Evolutionary conservation across 2,113 vertebrate species (phyloP), one percentile per base, ranked within the genome.

Genomic region (Panthera uncia): DNA sequence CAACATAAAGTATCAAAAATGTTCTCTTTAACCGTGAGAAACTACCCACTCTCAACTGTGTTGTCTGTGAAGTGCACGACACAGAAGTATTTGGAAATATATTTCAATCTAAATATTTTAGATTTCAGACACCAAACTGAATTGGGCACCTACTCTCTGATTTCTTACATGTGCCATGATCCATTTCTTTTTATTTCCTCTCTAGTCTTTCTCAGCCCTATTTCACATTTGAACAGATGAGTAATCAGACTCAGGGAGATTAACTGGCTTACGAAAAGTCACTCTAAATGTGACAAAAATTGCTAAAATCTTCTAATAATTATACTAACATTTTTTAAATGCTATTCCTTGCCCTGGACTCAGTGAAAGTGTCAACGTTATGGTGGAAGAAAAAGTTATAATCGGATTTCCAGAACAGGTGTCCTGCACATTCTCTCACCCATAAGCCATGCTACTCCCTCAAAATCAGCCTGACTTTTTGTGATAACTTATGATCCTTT

Each of bases 161-260:
- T 95, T 81, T 96, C 23, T 76, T 96, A 63, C 31, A 82, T 36
- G 16, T 95, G 21, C 71, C 76, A 85, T 81, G 66, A 96, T 81
- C 23, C 25, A 50, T 45, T 95, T 95, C 41, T 81, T 96, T 78
- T 36, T 21, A 57, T 82, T 19, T 85, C 23, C 21, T 55, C 41
- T 83, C 52, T 52, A 31, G 76, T 18, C 36, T 93, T 91, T 89
- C 84, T 89, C 16, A 50, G 48, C 31, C 85, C 55, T 91, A 63
- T 91, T 97, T 91, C 23, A 25, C 27, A 68, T 79, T 96, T 87
- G 93, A 94, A 74, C 36, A 95, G 50, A 88, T 80, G 36, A 97
- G 71, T 63, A 94, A 69, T 93, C 57, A 25, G 27, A 87, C 87
- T 88, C 48, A 50, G 38, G 10, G 33, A 52, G 36, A 12, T 85